Percentiles rank a stretch among this genome's conserved stretches.
Evolutionary conservation across 2,113 vertebrate species (phyloP).

Genomic region (Grallaria varia): DNA sequence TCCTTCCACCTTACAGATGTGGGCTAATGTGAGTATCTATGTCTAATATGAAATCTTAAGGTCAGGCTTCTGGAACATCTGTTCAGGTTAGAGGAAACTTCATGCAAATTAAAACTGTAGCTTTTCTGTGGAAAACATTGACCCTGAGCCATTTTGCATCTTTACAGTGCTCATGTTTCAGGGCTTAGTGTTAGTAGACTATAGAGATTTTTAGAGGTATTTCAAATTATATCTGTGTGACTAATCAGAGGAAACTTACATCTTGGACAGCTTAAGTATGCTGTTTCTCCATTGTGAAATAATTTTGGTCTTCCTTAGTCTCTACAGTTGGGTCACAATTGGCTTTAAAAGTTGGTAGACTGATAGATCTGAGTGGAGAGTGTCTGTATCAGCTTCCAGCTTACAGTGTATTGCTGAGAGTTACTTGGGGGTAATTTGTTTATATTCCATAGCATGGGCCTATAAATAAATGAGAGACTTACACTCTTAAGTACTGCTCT

Average conservation of each 20-base stretch:
- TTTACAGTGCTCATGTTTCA: neutral
- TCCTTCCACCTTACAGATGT: slow-evolving; percentile 96
- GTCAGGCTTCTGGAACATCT: neutral
- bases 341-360: neutral
- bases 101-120: neutral
- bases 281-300: neutral
- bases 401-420: neutral
- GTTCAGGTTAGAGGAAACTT: neutral
- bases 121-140: neutral
- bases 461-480: neutral
- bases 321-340: neutral
- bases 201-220: neutral
- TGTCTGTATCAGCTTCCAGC: neutral
- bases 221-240: neutral
- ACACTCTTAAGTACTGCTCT: neutral
- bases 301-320: neutral
- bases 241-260: neutral
- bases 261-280: neutral
- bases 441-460: neutral
- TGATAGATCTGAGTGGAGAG: neutral
- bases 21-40: slow-evolving; percentile 90
- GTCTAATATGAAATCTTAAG: neutral
- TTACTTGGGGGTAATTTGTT: neutral
- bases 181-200: neutral
- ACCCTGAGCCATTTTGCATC: neutral